Evolutionary conservation across 2,888 invertebrate species (phyloP), one percentile per base, ranked within the genome.

Genomic region (Amphipyra tragopoginis): DNA sequence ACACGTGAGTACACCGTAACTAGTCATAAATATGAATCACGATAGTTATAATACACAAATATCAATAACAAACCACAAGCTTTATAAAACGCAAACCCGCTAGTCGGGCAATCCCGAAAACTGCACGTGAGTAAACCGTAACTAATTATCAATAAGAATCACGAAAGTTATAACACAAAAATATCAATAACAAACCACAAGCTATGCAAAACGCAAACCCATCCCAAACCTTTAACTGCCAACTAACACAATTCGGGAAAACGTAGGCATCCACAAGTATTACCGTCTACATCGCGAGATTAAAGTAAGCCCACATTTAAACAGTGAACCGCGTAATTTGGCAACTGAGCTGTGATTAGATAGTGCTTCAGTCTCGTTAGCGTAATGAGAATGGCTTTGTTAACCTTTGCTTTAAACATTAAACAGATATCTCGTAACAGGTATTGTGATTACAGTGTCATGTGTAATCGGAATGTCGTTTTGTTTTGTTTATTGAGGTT

Each of bases 281-380:
- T 82, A 81, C 83, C 73, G 81, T 85, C 82, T 86, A 88, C 85
- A 89, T 88, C 86, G 84, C 78, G 84, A 88, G 90, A 90, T 92
- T 91, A 91, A 91, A 92, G 90, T 91, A 90, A 92, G 85, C 89
- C 90, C 84, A 88, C 92, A 90, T 92, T 92, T 90, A 89, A 91
- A 93, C 90, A 90, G 86, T 84, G 85, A 86, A 89, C 90, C 89
- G 90, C 90, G 90, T 92, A 93, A 93, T 94, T 94, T 93, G 93
- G 93, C 93, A 94, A 91, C 90, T 90, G 87, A 89, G 82, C 90
- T 89, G 89, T 92, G 93, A 93, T 93, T 93, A 93, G 93, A 93
- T 92, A 93, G 92, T 92, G 92, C 90, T 90, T 89, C 86, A 85
- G 86, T 85, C 92, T 92, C 90, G 92, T 93, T 94, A 92, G 85